phyloP scores from a whole-genome alignment of 2,113 vertebrate species.

The Neotragus moschatus region DNA sequence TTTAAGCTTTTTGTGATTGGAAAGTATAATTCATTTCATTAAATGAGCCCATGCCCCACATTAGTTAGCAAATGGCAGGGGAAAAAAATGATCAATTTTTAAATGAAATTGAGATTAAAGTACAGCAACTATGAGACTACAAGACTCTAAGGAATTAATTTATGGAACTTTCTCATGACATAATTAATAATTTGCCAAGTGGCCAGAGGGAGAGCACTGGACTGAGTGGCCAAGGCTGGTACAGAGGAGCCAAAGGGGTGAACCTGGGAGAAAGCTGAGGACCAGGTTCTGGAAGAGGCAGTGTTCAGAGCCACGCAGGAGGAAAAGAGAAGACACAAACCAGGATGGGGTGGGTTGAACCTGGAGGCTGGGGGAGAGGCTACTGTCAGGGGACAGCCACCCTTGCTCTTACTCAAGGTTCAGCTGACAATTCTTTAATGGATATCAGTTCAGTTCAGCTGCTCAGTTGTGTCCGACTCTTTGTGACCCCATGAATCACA shows the following conservation, averaged over 20 bases:
- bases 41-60: background rate
- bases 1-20: background rate
- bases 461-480: too few species aligned
- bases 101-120: constrained; percentile 32
- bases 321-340: background rate
- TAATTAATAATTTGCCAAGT: background rate
- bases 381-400: background rate
- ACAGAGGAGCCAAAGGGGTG: background rate
- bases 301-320: background rate
- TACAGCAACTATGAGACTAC: background rate
- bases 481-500: too few species aligned
- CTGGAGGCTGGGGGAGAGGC: background rate
- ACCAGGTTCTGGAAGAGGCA: background rate
- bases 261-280: background rate
- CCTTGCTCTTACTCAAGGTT: background rate
- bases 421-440: background rate
- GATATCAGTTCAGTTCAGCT: too few species aligned
- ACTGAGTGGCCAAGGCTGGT: background rate
- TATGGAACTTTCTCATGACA: background rate
- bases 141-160: background rate
- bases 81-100: background rate
- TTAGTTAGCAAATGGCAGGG: background rate
- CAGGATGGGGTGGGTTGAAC: background rate
- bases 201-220: background rate
- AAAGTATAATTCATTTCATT: background rate